Evolutionary conservation across 1,140 invertebrate species (phyloP), one percentile per base, ranked within the genome.

Genomic region (Drosophila insularis): DNA sequence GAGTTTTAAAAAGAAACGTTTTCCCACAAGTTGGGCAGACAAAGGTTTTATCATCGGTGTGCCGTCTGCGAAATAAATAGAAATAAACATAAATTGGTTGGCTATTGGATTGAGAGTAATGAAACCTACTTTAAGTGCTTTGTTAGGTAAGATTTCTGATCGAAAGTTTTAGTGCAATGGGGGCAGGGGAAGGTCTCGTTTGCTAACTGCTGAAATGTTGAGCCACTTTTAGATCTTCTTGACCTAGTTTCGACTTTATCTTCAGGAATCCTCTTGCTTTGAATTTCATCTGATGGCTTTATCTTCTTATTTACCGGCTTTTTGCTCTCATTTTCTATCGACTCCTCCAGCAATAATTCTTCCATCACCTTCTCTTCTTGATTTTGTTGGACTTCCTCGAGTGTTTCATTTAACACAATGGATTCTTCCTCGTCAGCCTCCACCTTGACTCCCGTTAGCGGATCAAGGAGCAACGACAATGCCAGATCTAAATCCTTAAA

Each of bases 81-180:
- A 13, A 58, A 58, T 7, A 4, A 5, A 4, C 4, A 6, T 19
- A 0, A 11, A 4, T 31, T 8, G 27, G 8, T 8, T 17, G 14
- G 21, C 13, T 1, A 1, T 35, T 5, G 14, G 1, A 17, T 37
- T 17, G n/a, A 1, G 1, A 14, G 1, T 17, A 2, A 14, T 37
- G 8, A 11, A 37, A 13, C 55, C 17, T 58, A 58, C 55, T 37
- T 58, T 17, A 58, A 19, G 19, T 58, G 55, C 10, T 58, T 58
- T 4, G 1, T 37, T 2, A 58, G 32, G 17, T 58, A 58, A 10
- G 55, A 35, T 19, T 37, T 58, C 3, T 58, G 55, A 1, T 19
- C 14, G 2, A 58, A 58, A 6, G 7, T 13, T 19, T 58, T 58
- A 0, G 55, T 1, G 17, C 55, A 58, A 13, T 35, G 10, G 14